phyloP scores from a whole-genome alignment of 2,888 invertebrate genomes.

The Cerastis rubricosa region DNA sequence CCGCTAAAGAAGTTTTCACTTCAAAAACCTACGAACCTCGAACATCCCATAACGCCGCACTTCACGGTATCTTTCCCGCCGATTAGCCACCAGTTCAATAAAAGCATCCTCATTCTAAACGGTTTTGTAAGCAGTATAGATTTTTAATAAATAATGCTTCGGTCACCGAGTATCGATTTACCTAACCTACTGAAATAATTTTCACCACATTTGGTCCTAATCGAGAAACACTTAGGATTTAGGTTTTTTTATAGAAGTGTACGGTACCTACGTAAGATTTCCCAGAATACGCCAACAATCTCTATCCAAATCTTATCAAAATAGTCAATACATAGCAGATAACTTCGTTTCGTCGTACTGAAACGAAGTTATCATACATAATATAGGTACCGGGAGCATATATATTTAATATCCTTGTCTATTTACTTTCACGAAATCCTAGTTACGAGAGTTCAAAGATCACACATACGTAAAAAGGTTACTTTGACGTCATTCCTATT shows the following conservation, averaged over 20 bases:
- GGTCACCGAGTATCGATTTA: constrained; percentile 13
- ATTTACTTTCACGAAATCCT: constrained; percentile 22
- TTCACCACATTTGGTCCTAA: background rate
- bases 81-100: constrained; percentile 41
- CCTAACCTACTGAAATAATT: constrained; percentile 19
- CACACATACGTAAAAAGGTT: constrained; percentile 35
- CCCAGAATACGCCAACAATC: background rate
- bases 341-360: constrained; percentile 23
- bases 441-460: constrained; percentile 26
- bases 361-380: constrained; percentile 20
- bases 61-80: constrained; percentile 41
- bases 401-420: constrained; percentile 4
- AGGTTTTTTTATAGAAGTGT: background rate
- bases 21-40: background rate
- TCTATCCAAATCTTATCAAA: background rate
- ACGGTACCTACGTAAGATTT: background rate
- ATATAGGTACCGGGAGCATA: constrained; percentile 11
- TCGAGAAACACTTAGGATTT: background rate
- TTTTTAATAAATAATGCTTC: constrained; percentile 44
- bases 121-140: constrained; percentile 31
- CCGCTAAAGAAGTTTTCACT: too few species aligned
- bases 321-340: constrained; percentile 12
- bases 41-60: constrained; percentile 1
- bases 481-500: constrained; percentile 51
- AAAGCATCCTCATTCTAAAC: constrained; percentile 20